Conservation (phyloP, 2,888 invertebrate species). For the Chrysomela aeneicollis region DNA sequence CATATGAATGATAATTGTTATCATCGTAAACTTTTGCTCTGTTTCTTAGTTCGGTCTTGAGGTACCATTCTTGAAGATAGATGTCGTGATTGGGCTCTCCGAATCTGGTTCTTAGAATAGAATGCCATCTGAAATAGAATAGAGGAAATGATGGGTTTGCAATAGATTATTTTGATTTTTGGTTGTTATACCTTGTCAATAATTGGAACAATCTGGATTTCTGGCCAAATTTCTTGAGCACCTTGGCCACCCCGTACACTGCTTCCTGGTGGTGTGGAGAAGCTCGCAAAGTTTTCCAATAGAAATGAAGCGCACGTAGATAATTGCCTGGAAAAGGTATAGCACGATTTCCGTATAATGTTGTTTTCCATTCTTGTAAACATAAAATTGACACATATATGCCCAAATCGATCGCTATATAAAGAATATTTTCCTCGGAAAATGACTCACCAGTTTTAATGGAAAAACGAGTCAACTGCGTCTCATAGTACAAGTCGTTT, state of each 20-base stretch:
- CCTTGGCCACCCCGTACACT: constrained; percentile 68
- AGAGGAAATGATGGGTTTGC: too few relatives aligned
- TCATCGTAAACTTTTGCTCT: not conserved
- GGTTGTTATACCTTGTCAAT: constrained; percentile 74
- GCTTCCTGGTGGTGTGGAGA: constrained; percentile 66
- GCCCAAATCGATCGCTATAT: too few relatives aligned
- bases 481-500: constrained; percentile 72
- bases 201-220: constrained; percentile 72
- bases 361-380: too few relatives aligned
- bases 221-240: constrained; percentile 70
- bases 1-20: not conserved
- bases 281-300: constrained; percentile 65
- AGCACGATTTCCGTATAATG: too few relatives aligned
- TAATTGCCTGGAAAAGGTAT: constrained; percentile 63
- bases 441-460: constrained; percentile 68
- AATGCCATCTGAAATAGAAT: not conserved
- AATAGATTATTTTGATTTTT: too few relatives aligned
- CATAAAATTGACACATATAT: too few relatives aligned
- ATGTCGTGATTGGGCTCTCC: not conserved
- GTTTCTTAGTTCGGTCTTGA: not conserved
- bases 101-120: not conserved
- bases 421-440: too few relatives aligned
- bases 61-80: not conserved
- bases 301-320: constrained; percentile 65
- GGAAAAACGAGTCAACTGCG: constrained; percentile 78